Base-by-base conservation (phyloP, 2,888 invertebrate species). In the Drosophila nr. fundita region DNA sequence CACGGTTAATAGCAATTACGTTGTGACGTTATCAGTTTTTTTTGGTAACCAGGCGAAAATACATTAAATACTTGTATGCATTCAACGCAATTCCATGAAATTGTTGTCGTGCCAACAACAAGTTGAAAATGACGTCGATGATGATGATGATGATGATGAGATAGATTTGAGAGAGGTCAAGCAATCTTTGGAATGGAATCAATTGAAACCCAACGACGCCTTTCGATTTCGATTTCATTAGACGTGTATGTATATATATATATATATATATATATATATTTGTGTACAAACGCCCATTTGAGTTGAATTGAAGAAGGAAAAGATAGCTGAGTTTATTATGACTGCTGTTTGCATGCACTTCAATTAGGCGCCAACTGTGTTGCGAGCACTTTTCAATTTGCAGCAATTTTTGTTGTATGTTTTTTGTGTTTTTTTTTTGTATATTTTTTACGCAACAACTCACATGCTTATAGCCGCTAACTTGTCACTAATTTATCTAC, bases 371-470 rank as follows among this genome's bases (percentile, higher is more conserved):
- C 54, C 61, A 79, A 84, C 64, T 76, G 75, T 58, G 62, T 73
- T 74, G 82, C 74, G 80, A 71, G 66, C 75, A 74, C 78, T 80
- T 80, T 87, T 85, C 89, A 87, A 87, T 85, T 89, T 76, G 62
- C 54, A 53, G 50, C 61, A 67, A 65, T 38, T 18, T 40, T 21
- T 10, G 0, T 30, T n/a, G 64, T 53, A 18, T 29, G 13, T 13
- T 6, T 24, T 45, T 45, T 24, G 13, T 45, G 2, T 36, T 30
- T 49, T 63, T 24, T 13, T 55, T 68, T 73, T 57, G 40, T 57
- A 73, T 55, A 45, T 66, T 55, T 69, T 66, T 60, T 30, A 48
- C 36, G 64, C 24, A 42, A 57, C 24, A 42, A 57, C 69, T 61
- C 70, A 55, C 58, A 66, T 68, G 71, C 61, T 69, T 64, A 62